Evolutionary conservation across 1,140 invertebrate species (phyloP).

Genomic region (Atopsyche davidsoni): DNA sequence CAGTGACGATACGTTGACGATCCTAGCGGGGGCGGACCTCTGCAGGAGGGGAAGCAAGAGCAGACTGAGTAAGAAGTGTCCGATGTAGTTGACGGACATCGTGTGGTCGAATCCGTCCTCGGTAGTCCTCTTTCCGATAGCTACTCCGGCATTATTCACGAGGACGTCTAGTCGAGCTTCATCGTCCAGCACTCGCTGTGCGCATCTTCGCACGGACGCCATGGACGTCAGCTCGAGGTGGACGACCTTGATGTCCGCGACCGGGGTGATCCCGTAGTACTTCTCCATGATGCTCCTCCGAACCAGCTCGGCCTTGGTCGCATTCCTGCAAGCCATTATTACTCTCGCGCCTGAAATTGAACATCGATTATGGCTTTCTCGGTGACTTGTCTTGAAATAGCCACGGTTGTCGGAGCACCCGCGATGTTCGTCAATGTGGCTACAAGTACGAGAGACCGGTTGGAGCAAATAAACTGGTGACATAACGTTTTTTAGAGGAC

Average conservation of each 20-base stretch:
- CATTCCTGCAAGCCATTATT: slow-evolving; percentile 60
- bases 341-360: slow-evolving; percentile 56
- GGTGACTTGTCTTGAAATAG: no score
- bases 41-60: slow-evolving; percentile 54
- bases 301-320: slow-evolving; percentile 37
- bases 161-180: neutral
- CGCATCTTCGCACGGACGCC: neutral
- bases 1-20: slow-evolving; percentile 61
- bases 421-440: no score
- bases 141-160: neutral
- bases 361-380: no score
- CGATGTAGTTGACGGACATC: no score
- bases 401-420: no score
- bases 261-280: neutral
- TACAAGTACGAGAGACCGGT: no score
- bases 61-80: slow-evolving; percentile 71
- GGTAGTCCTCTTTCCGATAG: neutral
- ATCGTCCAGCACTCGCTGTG: neutral
- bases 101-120: slow-evolving; percentile 1
- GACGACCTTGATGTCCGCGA: neutral
- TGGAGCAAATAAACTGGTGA: no score
- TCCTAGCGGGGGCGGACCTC: slow-evolving; percentile 37
- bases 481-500: no score
- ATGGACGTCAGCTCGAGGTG: neutral
- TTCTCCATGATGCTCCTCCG: no score